Evolutionary conservation across 2,888 invertebrate genomes (phyloP), one percentile per base, ranked within the genome.

Genomic region (Pristionchus fissidentatus): DNA sequence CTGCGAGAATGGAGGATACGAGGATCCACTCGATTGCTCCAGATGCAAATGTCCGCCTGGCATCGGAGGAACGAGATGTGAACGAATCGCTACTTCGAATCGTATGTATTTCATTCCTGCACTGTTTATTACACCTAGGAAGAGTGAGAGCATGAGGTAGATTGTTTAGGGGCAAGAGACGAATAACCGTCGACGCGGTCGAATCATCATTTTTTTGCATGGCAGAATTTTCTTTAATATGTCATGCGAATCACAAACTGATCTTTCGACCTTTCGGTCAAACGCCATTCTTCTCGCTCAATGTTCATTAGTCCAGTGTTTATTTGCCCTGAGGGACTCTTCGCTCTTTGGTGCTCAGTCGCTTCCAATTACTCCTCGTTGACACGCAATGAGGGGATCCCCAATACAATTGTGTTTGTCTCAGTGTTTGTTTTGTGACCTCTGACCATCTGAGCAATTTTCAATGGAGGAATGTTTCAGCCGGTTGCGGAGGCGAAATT

Each of bases 1-100:
- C 46, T 89, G 89, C 70, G 84, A 86, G 66, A 87, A 88, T 62
- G 88, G 88, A 7, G 89, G 89, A 3, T 89, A 89, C 84, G 86
- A 88, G 70, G 86, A 89, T 78, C 89, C 89, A 10, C 82, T 87
- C 46, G 84, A 88, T 73, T 89, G 89, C 60, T 80, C 70, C 29
- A 32, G 75, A 46, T 89, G 89, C 80, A 88, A 87, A 60, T 89
- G 89, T 79, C 89, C 89, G 1, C 83, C 86, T 15, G 89, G 89
- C 8, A 46, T 88, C 8, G 87, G 86, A 49, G 89, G 89, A 29
- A 73, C 60, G 10, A 60, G 86, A 46, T 88, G 88, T 81, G 88
- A 87, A 70, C 49, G 85, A 62, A 86, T 85, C 32, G 66, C 80
- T 10, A 41, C 38, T 10, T 84, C 84, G 5, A 77, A 26, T 5